Evolutionary conservation across 2,888 invertebrate genomes (phyloP).

Genomic region (Automeris io): DNA sequence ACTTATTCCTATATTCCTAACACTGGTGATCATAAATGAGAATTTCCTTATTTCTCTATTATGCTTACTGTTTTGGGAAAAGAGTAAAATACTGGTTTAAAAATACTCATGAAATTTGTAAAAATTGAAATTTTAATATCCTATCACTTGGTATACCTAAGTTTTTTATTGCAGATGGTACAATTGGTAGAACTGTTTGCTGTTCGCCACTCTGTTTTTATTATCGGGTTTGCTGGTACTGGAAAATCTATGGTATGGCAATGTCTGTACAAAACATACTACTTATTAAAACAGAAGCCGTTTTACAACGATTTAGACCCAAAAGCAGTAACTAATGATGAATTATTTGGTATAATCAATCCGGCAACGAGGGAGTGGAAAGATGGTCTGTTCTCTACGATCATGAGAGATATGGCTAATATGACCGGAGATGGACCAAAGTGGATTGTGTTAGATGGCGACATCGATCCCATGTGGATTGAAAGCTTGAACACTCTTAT

Average conservation of each 20-base stretch:
- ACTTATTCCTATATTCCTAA: no score
- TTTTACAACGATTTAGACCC: conserved; percentile 94
- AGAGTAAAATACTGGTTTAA: no score
- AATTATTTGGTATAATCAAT: conserved; percentile 95
- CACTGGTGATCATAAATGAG: no score
- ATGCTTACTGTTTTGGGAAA: no score
- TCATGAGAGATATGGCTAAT: conserved; percentile 96
- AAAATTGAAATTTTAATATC: background rate
- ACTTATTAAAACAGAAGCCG: conserved; percentile 88
- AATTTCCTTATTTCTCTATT: no score
- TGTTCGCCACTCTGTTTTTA: conserved; percentile 95
- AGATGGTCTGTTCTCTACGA: conserved; percentile 91
- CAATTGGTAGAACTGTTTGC: conserved; percentile 95
- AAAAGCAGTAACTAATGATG: conserved; percentile 96
- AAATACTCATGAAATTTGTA: no score
- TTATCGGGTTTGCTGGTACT: conserved; percentile 90
- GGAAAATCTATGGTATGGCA: conserved; percentile 97
- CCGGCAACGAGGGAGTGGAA: conserved; percentile 96
- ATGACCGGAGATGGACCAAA: conserved; percentile 90
- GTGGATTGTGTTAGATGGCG: conserved; percentile 97
- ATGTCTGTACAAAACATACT: conserved; percentile 89
- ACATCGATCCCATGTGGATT: conserved; percentile 99
- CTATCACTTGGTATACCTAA: background rate
- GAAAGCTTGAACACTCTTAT: conserved; percentile 97
- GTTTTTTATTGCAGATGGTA: conserved; percentile 79